Conservation (phyloP, 2,113 vertebrate species). For the Notechis scutatus region DNA sequence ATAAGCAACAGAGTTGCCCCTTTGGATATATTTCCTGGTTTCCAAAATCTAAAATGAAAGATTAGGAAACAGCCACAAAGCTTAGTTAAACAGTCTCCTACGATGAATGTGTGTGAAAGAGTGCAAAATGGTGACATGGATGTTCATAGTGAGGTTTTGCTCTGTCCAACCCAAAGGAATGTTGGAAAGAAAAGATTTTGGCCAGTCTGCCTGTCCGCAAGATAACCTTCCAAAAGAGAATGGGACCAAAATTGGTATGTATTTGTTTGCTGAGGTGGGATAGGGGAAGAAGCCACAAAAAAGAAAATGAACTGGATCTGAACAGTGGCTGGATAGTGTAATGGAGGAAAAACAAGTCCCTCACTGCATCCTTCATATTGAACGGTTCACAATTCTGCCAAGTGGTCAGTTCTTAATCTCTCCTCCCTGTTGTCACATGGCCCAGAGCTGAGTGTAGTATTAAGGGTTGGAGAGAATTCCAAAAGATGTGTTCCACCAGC, state of each 20-base stretch:
- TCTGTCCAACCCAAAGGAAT: background rate
- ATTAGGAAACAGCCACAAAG: background rate
- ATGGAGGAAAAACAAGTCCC: background rate
- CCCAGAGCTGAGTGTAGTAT: background rate
- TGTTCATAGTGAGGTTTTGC: background rate
- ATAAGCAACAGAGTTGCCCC: background rate
- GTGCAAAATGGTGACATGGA: background rate
- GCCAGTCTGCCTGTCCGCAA: background rate
- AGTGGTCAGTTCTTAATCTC: background rate
- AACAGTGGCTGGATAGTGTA: background rate
- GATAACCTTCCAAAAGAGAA: background rate
- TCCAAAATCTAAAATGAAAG: background rate
- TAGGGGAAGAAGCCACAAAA: background rate
- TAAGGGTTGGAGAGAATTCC: background rate
- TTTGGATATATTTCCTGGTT: background rate
- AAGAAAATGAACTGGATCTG: background rate
- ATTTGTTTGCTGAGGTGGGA: background rate
- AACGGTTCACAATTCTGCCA: background rate
- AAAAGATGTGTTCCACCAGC: background rate
- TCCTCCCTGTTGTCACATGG: background rate
- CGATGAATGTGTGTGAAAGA: background rate
- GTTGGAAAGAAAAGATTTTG: background rate
- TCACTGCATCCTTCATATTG: background rate
- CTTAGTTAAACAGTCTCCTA: background rate
- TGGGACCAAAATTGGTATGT: background rate